A percentile compares a stretch with the other conserved stretches of the same genome.
Conservation (phyloP, 1,140 invertebrate species). For the Panulirus ornatus region DNA sequence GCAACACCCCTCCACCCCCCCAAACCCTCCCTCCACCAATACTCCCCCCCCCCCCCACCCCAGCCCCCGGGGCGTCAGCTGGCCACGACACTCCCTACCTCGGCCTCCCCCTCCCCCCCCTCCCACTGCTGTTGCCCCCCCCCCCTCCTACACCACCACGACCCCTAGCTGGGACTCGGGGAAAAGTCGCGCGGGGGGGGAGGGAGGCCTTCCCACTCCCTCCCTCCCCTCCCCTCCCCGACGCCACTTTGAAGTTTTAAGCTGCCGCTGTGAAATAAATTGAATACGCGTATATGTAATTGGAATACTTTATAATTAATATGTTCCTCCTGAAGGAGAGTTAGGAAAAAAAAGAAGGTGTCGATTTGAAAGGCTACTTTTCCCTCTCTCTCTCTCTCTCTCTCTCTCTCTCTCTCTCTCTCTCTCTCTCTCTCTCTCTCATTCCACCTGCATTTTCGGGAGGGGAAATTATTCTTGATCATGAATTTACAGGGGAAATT, state of each 20-base stretch:
- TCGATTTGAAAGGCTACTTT: not conserved
- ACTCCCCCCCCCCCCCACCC: not conserved
- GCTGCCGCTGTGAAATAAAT: constrained; percentile 55
- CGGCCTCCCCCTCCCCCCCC: not conserved
- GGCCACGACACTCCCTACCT: constrained; percentile 26
- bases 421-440: not conserved
- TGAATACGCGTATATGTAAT: constrained; percentile 47
- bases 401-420: not conserved
- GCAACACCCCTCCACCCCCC: not conserved
- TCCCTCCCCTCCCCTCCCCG: constrained; percentile 13
- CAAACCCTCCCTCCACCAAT: not conserved
- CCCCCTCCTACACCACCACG: not conserved
- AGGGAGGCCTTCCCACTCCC: too few species aligned
- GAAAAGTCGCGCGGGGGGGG: constrained; percentile 17
- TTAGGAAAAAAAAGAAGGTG: not conserved
- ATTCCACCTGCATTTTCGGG: too few species aligned
- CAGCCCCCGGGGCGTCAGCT: constrained; percentile 32
- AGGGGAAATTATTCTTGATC: too few species aligned
- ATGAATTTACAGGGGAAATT: too few species aligned
- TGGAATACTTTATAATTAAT: constrained; percentile 67
- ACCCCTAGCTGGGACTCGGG: constrained; percentile 10
- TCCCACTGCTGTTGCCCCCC: not conserved
- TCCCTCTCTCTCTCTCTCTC: not conserved
- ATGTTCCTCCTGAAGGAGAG: constrained; percentile 20
- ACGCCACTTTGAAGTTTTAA: constrained; percentile 48